Percentiles rank a stretch among this genome's conserved stretches.
Evolutionary conservation across 2,113 vertebrate genomes (phyloP).

Genomic region (Passer domesticus): DNA sequence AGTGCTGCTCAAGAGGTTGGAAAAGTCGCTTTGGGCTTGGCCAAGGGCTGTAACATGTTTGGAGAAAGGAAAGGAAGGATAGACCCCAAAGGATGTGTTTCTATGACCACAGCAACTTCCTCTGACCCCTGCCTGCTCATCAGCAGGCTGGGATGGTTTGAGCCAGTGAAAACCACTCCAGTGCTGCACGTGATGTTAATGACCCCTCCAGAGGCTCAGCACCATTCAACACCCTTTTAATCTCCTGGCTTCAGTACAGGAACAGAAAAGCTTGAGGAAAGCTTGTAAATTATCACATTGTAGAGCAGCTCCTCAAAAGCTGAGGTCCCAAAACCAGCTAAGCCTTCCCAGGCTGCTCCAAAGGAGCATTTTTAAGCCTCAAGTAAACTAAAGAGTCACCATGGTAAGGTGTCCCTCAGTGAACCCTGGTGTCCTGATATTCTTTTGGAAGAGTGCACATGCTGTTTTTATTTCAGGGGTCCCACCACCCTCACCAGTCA

Average conservation of each 20-base stretch:
- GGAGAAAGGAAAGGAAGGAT: neutral
- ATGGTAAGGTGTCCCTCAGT: neutral
- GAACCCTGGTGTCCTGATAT: neutral
- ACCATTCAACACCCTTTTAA: conserved; percentile 38
- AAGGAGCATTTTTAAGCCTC: neutral
- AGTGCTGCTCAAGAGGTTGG: neutral
- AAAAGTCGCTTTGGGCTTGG: neutral
- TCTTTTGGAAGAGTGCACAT: neutral
- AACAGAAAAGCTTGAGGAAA: conserved; percentile 6
- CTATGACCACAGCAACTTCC: neutral
- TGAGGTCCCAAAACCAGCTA: neutral
- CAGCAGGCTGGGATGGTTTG: neutral
- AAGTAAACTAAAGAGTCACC: neutral
- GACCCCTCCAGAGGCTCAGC: conserved; percentile 23
- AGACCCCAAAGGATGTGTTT: neutral
- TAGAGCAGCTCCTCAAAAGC: neutral
- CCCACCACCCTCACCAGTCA: neutral
- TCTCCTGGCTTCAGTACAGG: neutral
- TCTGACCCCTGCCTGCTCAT: neutral
- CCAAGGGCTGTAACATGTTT: neutral
- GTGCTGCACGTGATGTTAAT: neutral
- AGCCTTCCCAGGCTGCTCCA: neutral
- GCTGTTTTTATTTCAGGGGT: neutral
- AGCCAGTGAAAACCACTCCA: conserved; percentile 25
- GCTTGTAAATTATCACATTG: neutral